These are phyloP conservation scores for Drosophila aff. DNA, from an alignment of 1,140 invertebrate species.

Conservation along the genomic window DNA sequence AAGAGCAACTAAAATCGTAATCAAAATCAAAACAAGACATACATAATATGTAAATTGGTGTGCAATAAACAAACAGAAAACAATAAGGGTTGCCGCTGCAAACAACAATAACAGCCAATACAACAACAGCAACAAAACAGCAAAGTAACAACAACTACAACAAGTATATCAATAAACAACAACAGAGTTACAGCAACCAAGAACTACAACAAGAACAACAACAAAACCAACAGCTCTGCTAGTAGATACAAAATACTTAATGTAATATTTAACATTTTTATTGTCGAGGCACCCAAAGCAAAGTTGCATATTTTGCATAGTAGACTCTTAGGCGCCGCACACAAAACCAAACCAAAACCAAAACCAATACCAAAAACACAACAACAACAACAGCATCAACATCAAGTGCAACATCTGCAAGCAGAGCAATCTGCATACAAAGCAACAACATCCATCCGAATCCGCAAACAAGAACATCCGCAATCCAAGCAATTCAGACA, in stretches of 20 bases:
- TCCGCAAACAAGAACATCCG: slow-evolving; percentile 31
- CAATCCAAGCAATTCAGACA: slow-evolving; percentile 50
- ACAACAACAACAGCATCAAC: slow-evolving; percentile 44
- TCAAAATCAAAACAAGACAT: slow-evolving; percentile 45
- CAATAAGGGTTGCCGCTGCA: slow-evolving; percentile 34
- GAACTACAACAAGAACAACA: slow-evolving; percentile 28
- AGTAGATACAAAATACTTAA: slow-evolving; percentile 55
- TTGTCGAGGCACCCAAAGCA: slow-evolving; percentile 66
- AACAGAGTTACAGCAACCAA: slow-evolving; percentile 48
- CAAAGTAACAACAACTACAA: slow-evolving; percentile 36
- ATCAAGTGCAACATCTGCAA: slow-evolving; percentile 50
- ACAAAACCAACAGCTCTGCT: slow-evolving; percentile 43
- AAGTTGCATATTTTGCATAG: slow-evolving; percentile 69
- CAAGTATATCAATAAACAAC: slow-evolving; percentile 41
- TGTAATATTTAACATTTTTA: slow-evolving; percentile 53
- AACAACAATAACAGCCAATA: slow-evolving; percentile 43
- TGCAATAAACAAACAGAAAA: slow-evolving; percentile 43
- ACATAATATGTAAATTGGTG: slow-evolving; percentile 76
- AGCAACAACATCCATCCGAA: slow-evolving; percentile 19
- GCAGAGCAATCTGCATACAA: slow-evolving; percentile 17
- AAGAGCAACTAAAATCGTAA: slow-evolving; percentile 40
- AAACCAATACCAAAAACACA: slow-evolving; percentile 39
- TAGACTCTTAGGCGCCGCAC: slow-evolving; percentile 77
- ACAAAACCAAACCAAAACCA: slow-evolving; percentile 36
- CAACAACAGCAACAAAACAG: slow-evolving; percentile 41